Conservation (phyloP, 2,113 vertebrate species). For the Nibea coibor region DNA sequence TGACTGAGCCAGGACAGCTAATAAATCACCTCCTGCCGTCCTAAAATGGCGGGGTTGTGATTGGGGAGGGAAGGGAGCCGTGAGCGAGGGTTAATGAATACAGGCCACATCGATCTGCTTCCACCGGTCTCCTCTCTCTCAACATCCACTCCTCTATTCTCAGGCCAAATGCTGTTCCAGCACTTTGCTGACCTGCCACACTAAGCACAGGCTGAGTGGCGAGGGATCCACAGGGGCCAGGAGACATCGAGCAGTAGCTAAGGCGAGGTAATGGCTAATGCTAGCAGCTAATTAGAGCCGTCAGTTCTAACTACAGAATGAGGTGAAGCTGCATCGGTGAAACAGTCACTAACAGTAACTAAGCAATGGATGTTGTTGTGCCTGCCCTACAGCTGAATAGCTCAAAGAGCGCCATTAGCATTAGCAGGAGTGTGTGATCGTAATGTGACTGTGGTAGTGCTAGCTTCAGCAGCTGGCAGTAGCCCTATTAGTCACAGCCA, state of each 20-base stretch:
- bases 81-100: conserved; percentile 85
- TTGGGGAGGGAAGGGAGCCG: conserved; percentile 77
- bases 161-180: conserved; percentile 80
- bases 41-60: conserved; percentile 79
- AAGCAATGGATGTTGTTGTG: conserved; percentile 39
- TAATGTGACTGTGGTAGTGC: conserved; percentile 28
- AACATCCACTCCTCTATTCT: conserved; percentile 65
- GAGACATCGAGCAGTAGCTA: conserved; percentile 49
- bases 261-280: conserved; percentile 62
- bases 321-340: conserved; percentile 29
- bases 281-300: conserved; percentile 63
- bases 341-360: conserved; percentile 48
- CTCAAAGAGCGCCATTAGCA: background rate
- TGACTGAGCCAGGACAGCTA: conserved; percentile 83
- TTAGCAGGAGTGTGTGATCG: background rate
- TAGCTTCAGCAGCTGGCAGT: conserved; percentile 21
- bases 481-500: conserved; percentile 24
- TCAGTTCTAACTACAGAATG: conserved; percentile 48
- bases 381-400: conserved; percentile 13
- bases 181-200: conserved; percentile 81
- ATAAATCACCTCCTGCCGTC: conserved; percentile 83
- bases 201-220: conserved; percentile 72
- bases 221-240: conserved; percentile 48
- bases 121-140: conserved; percentile 63
- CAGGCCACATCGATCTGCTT: conserved; percentile 80